Evolutionary conservation across 2,113 vertebrate species (phyloP).

Genomic region (Holacanthus passer): DNA sequence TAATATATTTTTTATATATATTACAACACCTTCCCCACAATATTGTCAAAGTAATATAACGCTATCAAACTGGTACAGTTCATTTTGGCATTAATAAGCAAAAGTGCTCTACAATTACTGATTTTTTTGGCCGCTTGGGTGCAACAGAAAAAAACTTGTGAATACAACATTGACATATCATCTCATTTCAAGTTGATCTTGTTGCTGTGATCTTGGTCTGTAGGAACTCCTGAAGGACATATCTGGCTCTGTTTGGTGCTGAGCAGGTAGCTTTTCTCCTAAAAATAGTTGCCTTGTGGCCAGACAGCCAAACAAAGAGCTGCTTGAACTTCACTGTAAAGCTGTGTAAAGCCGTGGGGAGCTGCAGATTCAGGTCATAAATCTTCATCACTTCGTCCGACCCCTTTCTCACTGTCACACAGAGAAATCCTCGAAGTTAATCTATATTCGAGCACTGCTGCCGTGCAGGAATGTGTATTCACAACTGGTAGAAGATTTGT

Average conservation of each 20-base stretch:
- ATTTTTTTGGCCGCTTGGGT: too few relatives aligned
- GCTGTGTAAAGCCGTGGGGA: background rate
- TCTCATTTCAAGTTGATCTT: too few relatives aligned
- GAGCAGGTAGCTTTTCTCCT: too few relatives aligned
- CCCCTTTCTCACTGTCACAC: background rate
- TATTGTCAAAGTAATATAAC: background rate
- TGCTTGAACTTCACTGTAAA: background rate
- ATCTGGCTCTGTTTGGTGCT: too few relatives aligned
- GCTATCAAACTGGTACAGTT: background rate
- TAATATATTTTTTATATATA: background rate
- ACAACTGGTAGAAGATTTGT: background rate
- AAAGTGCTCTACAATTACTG: background rate
- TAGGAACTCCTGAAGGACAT: too few relatives aligned
- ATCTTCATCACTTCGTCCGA: background rate
- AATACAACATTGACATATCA: too few relatives aligned
- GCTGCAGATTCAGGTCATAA: background rate
- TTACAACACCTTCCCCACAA: background rate
- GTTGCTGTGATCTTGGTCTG: too few relatives aligned
- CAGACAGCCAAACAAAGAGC: background rate
- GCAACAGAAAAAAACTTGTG: too few relatives aligned
- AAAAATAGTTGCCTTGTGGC: too few relatives aligned
- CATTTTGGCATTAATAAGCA: background rate
- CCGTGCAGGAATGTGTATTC: conserved; percentile 1
- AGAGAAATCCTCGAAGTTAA: conserved; percentile 1
- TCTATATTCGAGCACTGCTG: conserved; percentile 14